phyloP scores from a whole-genome alignment of 2,888 invertebrate species.

The Liopterus haemorrhoidalis region DNA sequence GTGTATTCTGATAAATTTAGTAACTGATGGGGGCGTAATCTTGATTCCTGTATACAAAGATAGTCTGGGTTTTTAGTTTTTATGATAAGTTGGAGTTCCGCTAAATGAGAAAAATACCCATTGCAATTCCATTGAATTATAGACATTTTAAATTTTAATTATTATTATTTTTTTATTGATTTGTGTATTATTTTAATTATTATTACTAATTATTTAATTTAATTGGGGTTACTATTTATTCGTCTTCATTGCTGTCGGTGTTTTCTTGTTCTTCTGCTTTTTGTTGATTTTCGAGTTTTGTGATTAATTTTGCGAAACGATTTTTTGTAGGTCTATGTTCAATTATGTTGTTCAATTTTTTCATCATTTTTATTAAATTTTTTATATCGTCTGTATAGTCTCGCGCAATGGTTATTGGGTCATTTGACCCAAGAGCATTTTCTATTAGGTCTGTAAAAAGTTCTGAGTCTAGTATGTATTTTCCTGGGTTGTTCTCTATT shows the following conservation, averaged over 20 bases:
- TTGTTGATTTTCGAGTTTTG: not conserved
- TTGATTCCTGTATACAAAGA: constrained; percentile 5
- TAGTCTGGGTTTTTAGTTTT: not conserved
- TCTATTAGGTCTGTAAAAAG: constrained; percentile 4
- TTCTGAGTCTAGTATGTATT: constrained; percentile 5
- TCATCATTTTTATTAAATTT: constrained; percentile 4
- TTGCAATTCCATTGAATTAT: constrained; percentile 8
- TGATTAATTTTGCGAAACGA: not conserved
- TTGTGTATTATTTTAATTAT: no score
- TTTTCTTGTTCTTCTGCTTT: constrained; percentile 1
- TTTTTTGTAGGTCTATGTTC: constrained; percentile 4
- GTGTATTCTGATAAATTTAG: constrained; percentile 1
- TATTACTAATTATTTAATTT: not conserved
- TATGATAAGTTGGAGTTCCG: constrained; percentile 1
- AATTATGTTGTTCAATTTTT: not conserved
- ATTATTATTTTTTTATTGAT: no score
- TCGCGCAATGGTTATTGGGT: constrained; percentile 1
- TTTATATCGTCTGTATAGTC: constrained; percentile 3
- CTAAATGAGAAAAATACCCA: not conserved
- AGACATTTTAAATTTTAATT: not conserved
- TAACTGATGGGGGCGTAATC: not conserved
- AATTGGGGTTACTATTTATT: not conserved
- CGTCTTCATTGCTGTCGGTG: constrained; percentile 3
- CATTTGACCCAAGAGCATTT: not conserved
- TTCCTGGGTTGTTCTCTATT: constrained; percentile 7